Conservation (phyloP, 2,888 invertebrate species). For the Stomorhina lunata region DNA sequence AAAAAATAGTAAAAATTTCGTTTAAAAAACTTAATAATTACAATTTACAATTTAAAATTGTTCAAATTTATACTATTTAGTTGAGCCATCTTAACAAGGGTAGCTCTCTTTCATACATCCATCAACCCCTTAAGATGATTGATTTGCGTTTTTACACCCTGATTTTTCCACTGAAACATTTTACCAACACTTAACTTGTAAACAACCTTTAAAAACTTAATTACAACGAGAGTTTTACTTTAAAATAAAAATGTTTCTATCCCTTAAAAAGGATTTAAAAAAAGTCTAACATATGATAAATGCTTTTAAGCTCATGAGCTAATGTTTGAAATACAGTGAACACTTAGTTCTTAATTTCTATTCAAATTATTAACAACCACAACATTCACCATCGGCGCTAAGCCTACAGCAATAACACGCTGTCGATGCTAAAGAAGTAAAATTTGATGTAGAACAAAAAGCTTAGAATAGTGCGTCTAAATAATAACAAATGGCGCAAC, state of each 20-base stretch:
- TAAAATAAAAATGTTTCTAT: slow-evolving; percentile 5
- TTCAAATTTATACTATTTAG: neutral
- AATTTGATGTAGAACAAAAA: no score
- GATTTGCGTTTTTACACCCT: slow-evolving; percentile 51
- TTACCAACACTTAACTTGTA: slow-evolving; percentile 71
- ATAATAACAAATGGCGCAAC: no score
- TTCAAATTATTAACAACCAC: no score
- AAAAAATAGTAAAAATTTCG: no score
- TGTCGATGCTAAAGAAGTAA: no score
- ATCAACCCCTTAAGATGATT: slow-evolving; percentile 47
- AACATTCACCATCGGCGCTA: no score
- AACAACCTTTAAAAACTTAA: slow-evolving; percentile 75
- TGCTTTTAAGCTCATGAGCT: slow-evolving; percentile 18
- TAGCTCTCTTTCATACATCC: slow-evolving; percentile 27
- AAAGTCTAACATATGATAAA: neutral
- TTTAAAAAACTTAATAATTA: no score
- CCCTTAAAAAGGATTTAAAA: slow-evolving; percentile 18
- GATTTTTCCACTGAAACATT: slow-evolving; percentile 42
- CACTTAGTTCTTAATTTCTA: no score
- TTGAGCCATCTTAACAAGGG: slow-evolving; percentile 23
- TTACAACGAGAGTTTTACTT: slow-evolving; percentile 60
- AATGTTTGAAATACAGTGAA: no score
- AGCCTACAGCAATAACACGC: no score
- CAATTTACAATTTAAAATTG: slow-evolving; percentile 3
- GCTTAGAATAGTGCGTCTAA: no score